phyloP scores from a whole-genome alignment of 1,140 invertebrate species.

The Chymomyza costata region DNA sequence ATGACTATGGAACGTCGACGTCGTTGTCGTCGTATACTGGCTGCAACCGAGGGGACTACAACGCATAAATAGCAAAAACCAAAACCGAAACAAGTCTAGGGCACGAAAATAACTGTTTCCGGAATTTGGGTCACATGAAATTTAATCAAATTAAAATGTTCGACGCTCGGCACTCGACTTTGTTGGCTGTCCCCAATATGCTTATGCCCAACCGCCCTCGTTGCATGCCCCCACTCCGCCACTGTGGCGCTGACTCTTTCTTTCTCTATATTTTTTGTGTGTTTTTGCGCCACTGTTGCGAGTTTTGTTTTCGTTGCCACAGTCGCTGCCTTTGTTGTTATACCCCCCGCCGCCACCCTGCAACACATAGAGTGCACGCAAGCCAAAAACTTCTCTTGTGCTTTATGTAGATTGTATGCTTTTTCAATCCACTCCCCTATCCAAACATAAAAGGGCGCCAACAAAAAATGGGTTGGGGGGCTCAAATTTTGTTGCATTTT shows the following conservation, averaged over 20 bases:
- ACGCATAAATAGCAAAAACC: neutral
- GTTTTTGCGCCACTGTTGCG: neutral
- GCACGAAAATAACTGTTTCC: conserved; percentile 70
- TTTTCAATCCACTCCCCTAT: no score
- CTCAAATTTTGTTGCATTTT: neutral
- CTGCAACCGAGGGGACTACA: neutral
- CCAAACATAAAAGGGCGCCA: no score
- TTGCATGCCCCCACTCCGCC: conserved; percentile 9
- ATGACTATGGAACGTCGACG: no score
- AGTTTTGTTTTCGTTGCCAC: conserved; percentile 1
- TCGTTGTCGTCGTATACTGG: neutral
- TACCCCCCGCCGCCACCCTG: neutral
- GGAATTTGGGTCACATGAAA: conserved; percentile 73
- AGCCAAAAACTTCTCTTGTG: neutral
- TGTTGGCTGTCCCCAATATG: neutral
- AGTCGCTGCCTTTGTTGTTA: neutral
- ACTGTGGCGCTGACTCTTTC: conserved; percentile 14
- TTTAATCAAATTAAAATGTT: conserved; percentile 74
- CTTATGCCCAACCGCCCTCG: neutral
- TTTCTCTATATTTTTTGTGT: neutral
- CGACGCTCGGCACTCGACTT: conserved; percentile 16
- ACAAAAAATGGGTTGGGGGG: no score
- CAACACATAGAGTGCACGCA: neutral
- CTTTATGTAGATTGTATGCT: neutral
- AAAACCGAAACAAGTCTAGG: conserved; percentile 38